Evolutionary conservation across 2,888 invertebrate species (phyloP).

Genomic region (Drosophila kuntzei): DNA sequence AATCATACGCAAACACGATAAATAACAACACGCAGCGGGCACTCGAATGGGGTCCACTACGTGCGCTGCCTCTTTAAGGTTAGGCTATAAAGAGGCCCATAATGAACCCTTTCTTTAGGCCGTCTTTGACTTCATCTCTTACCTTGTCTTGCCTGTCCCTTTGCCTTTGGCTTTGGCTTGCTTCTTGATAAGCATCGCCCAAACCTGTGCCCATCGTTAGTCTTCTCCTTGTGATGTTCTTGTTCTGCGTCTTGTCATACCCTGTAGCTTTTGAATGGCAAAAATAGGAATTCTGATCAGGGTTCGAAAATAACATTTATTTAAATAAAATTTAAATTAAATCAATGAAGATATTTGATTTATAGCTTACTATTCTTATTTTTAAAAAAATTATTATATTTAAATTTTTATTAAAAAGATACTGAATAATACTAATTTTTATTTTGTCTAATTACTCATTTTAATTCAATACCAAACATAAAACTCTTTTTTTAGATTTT

Average conservation of each 20-base stretch:
- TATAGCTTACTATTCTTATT: too few relatives aligned
- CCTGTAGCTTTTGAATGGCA: neutral
- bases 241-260: slow-evolving; percentile 18
- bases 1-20: slow-evolving; percentile 47
- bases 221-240: slow-evolving; percentile 36
- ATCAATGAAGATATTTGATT: too few relatives aligned
- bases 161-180: slow-evolving; percentile 23
- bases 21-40: slow-evolving; percentile 72
- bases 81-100: slow-evolving; percentile 61
- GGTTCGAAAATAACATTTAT: neutral
- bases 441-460: too few relatives aligned
- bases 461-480: too few relatives aligned
- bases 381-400: too few relatives aligned
- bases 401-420: too few relatives aligned
- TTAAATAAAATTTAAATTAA: neutral
- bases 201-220: slow-evolving; percentile 65
- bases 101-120: slow-evolving; percentile 71
- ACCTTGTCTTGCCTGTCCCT: slow-evolving; percentile 7
- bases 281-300: neutral
- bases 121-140: slow-evolving; percentile 18
- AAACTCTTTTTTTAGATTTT: too few relatives aligned
- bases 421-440: too few relatives aligned
- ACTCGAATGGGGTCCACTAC: slow-evolving; percentile 46
- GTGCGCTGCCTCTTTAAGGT: slow-evolving; percentile 58
- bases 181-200: slow-evolving; percentile 65